Conservation (phyloP, 2,113 vertebrate species). For the Stigmatopora argus region DNA sequence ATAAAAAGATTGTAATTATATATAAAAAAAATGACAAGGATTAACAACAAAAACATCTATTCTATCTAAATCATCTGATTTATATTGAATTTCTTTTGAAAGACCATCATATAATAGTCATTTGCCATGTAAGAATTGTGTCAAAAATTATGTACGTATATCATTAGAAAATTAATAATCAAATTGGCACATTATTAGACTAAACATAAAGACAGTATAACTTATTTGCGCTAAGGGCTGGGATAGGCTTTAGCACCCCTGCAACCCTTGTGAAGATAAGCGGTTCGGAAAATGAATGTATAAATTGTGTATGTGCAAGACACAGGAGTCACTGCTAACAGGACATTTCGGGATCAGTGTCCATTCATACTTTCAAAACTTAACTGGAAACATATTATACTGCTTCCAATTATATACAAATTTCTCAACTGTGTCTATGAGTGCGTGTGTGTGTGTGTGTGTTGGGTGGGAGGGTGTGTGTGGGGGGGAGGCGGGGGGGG, state of each 20-base stretch:
- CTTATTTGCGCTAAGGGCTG: background rate
- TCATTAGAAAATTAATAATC: background rate
- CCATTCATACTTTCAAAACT: slow-evolving; percentile 49
- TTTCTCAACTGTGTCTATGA: slow-evolving; percentile 19
- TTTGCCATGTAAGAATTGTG: too few relatives aligned
- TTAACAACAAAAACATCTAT: too few relatives aligned
- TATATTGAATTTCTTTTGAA: too few relatives aligned
- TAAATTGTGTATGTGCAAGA: background rate
- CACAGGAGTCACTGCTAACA: slow-evolving; percentile 35
- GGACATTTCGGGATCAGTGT: slow-evolving; percentile 44
- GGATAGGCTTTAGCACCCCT: too few relatives aligned
- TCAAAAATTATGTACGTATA: too few relatives aligned
- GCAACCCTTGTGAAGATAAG: too few relatives aligned
- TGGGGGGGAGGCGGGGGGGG: background rate
- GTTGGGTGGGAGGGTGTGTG: slow-evolving; percentile 26
- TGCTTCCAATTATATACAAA: slow-evolving; percentile 41
- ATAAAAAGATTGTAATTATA: too few relatives aligned
- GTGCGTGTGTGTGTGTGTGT: slow-evolving; percentile 21
- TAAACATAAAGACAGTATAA: background rate
- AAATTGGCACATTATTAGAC: background rate
- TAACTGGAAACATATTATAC: slow-evolving; percentile 47
- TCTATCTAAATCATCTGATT: too few relatives aligned
- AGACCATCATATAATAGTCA: too few relatives aligned
- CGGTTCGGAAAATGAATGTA: too few relatives aligned
- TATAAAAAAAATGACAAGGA: too few relatives aligned